Base-by-base conservation (phyloP, 2,888 invertebrate genomes). In the Eupithecia vulgata region DNA sequence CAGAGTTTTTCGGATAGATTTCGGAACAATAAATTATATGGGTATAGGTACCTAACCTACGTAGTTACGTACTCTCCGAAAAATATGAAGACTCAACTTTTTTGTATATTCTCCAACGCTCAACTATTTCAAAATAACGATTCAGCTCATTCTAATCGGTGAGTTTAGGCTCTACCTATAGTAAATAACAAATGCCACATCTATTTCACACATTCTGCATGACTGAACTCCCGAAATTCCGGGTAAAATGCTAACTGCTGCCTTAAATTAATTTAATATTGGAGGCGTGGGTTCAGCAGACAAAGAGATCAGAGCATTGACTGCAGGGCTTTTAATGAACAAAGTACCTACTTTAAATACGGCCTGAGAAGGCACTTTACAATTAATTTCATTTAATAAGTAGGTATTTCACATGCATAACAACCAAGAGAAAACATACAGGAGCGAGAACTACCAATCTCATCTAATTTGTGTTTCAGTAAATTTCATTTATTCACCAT, bases 291-390 rank as follows among this genome's bases (percentile, higher is more conserved):
- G 72, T 81, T 76, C 79, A 57, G 57, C 77, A 68, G 73, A 78
- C 80, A 81, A 80, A 78, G 76, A 75, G 75, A 15, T 72, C 78
- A 79, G 84, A 79, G 78, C 85, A 77, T 83, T 85, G 86, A 83
- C 75, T 72, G 72, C 68, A 68, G 17, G 25, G 25, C 37, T 42
- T 15, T 30, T 48, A 25, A 61, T 45, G 52, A 40, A 70, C 48
- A 21, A 59, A 34, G 57, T 61, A 52, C n/a, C n/a, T n/a, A n/a
- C 30, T 68, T 66, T n/a, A 25, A 45, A 21, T 59, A 5, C 8
- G 0, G 34, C n/a, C 21, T 61, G 17, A 61, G 34, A 61, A 34
- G 37, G 37, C 25, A 12, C 57, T 21, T 52, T 0, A 52, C 3
- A 52, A n/a, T n/a, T n/a, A 4, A 48, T 21, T 52, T 0, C 52